A percentile compares a stretch with the other conserved stretches of the same genome.
phyloP scores from a whole-genome alignment of 2,113 vertebrate species.

The Athene noctua region DNA sequence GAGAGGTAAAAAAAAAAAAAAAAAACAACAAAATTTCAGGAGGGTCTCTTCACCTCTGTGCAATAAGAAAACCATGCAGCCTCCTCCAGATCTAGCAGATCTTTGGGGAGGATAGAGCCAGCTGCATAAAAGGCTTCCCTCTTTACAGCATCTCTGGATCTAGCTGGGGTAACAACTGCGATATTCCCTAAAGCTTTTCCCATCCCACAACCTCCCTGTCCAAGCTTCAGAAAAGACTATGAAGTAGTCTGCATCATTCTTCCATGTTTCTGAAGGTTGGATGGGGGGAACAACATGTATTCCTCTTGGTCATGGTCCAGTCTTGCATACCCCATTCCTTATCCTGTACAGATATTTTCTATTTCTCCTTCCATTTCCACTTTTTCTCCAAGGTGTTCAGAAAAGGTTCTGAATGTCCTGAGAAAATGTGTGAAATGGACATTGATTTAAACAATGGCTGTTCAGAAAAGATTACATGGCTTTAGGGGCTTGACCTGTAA shows the following conservation, averaged over 20 bases:
- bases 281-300: background rate
- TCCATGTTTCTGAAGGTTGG: background rate
- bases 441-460: background rate
- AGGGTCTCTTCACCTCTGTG: slow-evolving; percentile 10
- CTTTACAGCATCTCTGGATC: background rate
- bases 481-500: background rate
- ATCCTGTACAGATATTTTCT: background rate
- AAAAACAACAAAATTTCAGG: background rate
- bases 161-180: background rate
- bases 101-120: background rate
- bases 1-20: slow-evolving; percentile 2
- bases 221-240: background rate
- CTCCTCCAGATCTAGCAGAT: background rate
- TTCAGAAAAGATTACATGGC: background rate
- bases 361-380: background rate
- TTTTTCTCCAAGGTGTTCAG: background rate
- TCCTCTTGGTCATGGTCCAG: background rate
- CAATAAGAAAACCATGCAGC: background rate
- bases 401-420: background rate
- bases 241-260: background rate
- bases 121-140: background rate
- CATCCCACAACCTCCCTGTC: background rate
- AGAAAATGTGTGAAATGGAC: background rate
- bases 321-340: background rate
- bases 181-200: background rate